Base-by-base conservation (phyloP, 2,888 invertebrate species). In the Ceriagrion tenellum region DNA sequence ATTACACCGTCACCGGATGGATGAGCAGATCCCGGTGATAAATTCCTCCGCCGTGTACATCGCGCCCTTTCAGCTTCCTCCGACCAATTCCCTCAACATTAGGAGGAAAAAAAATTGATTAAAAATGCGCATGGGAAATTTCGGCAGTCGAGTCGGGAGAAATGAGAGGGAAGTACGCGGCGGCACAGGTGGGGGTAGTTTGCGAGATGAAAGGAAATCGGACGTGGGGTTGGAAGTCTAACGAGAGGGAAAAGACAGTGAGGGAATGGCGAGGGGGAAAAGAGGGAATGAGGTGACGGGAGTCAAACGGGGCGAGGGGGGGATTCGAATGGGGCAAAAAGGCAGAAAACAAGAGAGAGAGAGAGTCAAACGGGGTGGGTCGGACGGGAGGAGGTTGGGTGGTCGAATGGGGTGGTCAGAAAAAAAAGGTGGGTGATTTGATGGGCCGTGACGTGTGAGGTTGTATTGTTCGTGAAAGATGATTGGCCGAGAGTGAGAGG, bases 391-490 rank as follows among this genome's bases (percentile, higher is more conserved):
- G 0, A 2, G 35, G 0, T 16, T 16, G 16, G 74, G 74, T n/a
- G 10, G n/a, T n/a, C n/a, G n/a, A n/a, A n/a, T n/a, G n/a, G n/a
- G n/a, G n/a, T n/a, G n/a, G n/a, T n/a, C n/a, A n/a, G n/a, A n/a
- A n/a, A 6, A 26, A 16, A 18, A 35, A 81, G 81, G 81, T 16
- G 35, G 81, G 35, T 35, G 81, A 81, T 81, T 81, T 81, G 81
- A 81, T 81, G 81, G 81, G 35, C 81, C 30, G 26, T 81, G 81
- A 81, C 81, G 35, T 81, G 81, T 81, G 81, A 81, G 81, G 81
- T 81, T 35, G 81, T 16, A 81, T 81, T 81, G 81, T 81, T 81
- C 81, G 81, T 81, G 81, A 81, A 81, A 81, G 81, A 81, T 81
- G 81, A 81, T 81, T 81, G 81, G 81, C 35, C 81, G 81, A 81